Evolutionary conservation across 1,140 invertebrate genomes (phyloP).

Genomic region (Psix sp.): DNA sequence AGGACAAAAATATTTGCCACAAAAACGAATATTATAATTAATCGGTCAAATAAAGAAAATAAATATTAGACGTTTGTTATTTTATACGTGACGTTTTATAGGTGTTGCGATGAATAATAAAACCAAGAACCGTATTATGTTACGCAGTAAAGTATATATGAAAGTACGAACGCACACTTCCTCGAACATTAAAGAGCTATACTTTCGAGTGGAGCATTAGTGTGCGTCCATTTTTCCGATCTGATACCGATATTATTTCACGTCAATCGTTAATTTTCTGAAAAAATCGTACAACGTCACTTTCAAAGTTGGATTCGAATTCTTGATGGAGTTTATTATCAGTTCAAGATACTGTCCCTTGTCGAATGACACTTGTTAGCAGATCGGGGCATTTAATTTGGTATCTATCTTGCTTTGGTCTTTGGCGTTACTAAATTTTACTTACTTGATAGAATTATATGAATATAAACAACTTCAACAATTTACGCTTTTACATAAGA

Average conservation of each 20-base stretch:
- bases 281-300: slow-evolving; percentile 27
- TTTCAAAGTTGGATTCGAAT: slow-evolving; percentile 16
- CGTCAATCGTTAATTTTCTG: slow-evolving; percentile 32
- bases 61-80: no score
- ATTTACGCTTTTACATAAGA: no score
- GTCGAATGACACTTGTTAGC: no score
- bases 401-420: no score
- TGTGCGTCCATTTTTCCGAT: slow-evolving; percentile 22
- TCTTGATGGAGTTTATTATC: slow-evolving; percentile 10
- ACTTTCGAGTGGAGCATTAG: slow-evolving; percentile 12
- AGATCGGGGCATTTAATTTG: no score
- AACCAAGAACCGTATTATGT: slow-evolving; percentile 22
- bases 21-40: no score
- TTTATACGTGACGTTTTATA: slow-evolving; percentile 4
- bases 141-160: slow-evolving; percentile 40
- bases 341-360: background rate
- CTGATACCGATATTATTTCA: slow-evolving; percentile 27
- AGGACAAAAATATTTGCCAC: no score
- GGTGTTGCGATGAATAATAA: slow-evolving; percentile 14
- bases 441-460: no score
- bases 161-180: slow-evolving; percentile 17
- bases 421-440: no score
- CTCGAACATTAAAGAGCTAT: slow-evolving; percentile 20
- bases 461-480: no score
- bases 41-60: no score